Evolutionary conservation across 2,113 vertebrate species (phyloP).

Genomic region (Hirundichthys speculiger): DNA sequence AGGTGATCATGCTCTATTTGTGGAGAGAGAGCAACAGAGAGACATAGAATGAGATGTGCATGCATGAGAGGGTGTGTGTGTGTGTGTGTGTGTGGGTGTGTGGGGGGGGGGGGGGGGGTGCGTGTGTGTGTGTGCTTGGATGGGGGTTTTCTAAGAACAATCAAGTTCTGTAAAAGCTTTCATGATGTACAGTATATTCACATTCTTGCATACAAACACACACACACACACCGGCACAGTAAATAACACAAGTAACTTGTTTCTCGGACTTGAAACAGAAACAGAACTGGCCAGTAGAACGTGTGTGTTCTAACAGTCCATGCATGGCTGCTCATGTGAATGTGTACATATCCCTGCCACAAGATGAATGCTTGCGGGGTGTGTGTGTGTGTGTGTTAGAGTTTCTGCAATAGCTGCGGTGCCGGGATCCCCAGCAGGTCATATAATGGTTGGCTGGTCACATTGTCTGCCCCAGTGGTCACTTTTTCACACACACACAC

Average conservation of each 20-base stretch:
- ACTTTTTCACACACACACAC: slow-evolving; percentile 36
- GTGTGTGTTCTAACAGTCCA: slow-evolving; percentile 27
- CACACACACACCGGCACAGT: background rate
- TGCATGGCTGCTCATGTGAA: slow-evolving; percentile 37
- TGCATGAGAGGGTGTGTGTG: background rate
- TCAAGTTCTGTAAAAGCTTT: slow-evolving; percentile 44
- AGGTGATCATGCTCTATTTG: slow-evolving; percentile 72
- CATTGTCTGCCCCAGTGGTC: slow-evolving; percentile 24
- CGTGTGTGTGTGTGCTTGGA: background rate
- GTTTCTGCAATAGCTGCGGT: slow-evolving; percentile 41
- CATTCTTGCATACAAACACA: slow-evolving; percentile 4
- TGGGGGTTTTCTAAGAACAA: background rate
- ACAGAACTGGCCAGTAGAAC: background rate
- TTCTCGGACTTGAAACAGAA: no score
- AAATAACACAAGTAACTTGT: no score
- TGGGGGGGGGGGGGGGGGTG: background rate
- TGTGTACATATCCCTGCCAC: slow-evolving; percentile 15
- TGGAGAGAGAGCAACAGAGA: slow-evolving; percentile 51
- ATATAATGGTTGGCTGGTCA: slow-evolving; percentile 63
- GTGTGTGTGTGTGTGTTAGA: background rate
- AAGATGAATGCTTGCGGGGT: no score
- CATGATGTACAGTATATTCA: slow-evolving; percentile 8
- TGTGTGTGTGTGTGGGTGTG: background rate
- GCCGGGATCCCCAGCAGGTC: slow-evolving; percentile 66
- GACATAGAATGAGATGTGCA: slow-evolving; percentile 24